Conservation (phyloP, 2,797 vertebrate genomes). For the Schizothorax lantsangensis region DNA sequence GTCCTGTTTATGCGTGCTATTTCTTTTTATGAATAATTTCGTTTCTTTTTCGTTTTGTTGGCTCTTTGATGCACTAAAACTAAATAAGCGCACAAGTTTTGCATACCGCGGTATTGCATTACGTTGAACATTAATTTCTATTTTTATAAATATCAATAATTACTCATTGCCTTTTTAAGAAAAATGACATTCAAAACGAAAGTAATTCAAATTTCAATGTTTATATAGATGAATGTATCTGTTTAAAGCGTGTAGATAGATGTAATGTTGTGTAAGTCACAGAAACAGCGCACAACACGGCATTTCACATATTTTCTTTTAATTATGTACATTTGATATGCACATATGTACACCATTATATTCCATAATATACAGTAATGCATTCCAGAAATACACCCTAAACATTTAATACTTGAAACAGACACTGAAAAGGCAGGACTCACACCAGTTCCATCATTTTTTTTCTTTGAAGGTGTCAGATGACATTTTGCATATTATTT, state of each 20-base stretch:
- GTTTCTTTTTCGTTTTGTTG: background rate
- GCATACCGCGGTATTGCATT: background rate
- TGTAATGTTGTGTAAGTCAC: background rate
- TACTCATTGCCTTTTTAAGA: background rate
- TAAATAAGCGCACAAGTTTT: background rate
- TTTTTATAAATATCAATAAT: background rate
- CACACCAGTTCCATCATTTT: conserved; percentile 54
- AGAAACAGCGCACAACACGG: conserved; percentile 41
- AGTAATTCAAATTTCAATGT: background rate
- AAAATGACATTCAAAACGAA: background rate
- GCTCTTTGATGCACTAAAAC: background rate
- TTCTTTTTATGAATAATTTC: background rate
- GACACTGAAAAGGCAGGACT: conserved; percentile 69
- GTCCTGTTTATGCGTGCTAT: background rate
- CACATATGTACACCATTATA: conserved; percentile 76
- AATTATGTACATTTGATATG: conserved; percentile 83
- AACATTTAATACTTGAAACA: conserved; percentile 65
- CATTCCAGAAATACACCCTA: conserved; percentile 78
- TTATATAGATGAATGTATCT: background rate
- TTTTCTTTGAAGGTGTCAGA: conserved; percentile 62
- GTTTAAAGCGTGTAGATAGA: background rate
- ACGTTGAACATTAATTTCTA: background rate
- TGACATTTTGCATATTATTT: conserved; percentile 77
- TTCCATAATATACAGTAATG: conserved; percentile 72
- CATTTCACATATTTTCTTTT: conserved; percentile 71